Evolutionary conservation across 2,888 invertebrate genomes (phyloP).

Genomic region (Rhimphoctona megacephalus): DNA sequence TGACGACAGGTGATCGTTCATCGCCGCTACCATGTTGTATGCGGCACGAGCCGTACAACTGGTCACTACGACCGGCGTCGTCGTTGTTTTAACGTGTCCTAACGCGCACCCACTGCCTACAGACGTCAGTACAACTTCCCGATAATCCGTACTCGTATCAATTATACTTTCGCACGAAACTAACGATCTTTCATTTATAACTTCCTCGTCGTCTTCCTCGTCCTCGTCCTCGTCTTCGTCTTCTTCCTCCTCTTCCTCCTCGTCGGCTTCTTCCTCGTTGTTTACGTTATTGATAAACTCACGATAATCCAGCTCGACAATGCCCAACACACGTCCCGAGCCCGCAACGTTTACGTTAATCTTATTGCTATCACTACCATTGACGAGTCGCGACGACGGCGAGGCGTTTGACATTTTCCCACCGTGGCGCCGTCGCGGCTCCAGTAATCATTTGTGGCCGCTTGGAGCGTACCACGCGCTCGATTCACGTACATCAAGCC

Average conservation of each 20-base stretch:
- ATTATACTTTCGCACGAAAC: slow-evolving; percentile 43
- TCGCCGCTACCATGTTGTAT: slow-evolving; percentile 85
- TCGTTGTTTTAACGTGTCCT: slow-evolving; percentile 82
- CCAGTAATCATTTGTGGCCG: slow-evolving; percentile 80
- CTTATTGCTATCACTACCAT: slow-evolving; percentile 78
- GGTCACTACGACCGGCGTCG: slow-evolving; percentile 86
- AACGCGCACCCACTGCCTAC: slow-evolving; percentile 85
- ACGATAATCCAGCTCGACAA: slow-evolving; percentile 65
- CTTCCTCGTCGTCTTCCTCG: slow-evolving; percentile 29
- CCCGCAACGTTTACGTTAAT: slow-evolving; percentile 53
- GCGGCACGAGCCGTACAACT: slow-evolving; percentile 71
- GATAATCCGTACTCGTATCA: slow-evolving; percentile 58
- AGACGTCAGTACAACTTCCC: slow-evolving; percentile 63
- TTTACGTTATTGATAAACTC: slow-evolving; percentile 55
- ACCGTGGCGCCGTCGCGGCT: slow-evolving; percentile 78
- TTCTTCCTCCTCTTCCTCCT: slow-evolving; percentile 46
- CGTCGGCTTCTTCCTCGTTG: slow-evolving; percentile 64
- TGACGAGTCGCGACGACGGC: slow-evolving; percentile 78
- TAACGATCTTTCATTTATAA: slow-evolving; percentile 46
- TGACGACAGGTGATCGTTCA: slow-evolving; percentile 83
- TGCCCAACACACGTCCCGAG: slow-evolving; percentile 58
- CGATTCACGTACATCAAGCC: slow-evolving; percentile 79
- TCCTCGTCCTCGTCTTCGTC: slow-evolving; percentile 32
- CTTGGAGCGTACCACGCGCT: slow-evolving; percentile 80
- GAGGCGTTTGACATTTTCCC: slow-evolving; percentile 81